phyloP scores from a whole-genome alignment of 2,113 vertebrate genomes.

The Seriola aureovittata region DNA sequence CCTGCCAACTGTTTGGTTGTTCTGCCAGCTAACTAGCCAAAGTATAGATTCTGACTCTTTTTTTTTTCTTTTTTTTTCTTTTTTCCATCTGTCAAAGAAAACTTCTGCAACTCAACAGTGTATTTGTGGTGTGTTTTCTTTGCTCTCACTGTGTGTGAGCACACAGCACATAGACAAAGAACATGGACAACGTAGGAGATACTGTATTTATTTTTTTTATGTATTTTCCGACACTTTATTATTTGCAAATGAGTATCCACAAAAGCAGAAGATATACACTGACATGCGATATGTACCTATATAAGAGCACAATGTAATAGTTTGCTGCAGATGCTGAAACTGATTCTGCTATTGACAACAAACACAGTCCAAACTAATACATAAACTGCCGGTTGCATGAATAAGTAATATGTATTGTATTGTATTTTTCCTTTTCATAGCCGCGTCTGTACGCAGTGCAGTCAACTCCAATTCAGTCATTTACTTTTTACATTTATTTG shows the following conservation, averaged over 20 bases:
- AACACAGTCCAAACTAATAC: neutral
- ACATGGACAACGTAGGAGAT: neutral
- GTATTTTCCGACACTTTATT: neutral
- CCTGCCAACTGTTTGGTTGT: slow-evolving; percentile 36
- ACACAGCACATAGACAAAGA: neutral
- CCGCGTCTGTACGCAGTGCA: neutral
- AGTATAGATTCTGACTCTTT: slow-evolving; percentile 31
- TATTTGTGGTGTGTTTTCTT: slow-evolving; percentile 10
- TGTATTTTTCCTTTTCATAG: neutral
- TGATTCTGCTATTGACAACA: neutral
- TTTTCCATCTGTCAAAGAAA: slow-evolving; percentile 43
- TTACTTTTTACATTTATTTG: neutral
- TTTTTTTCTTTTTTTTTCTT: slow-evolving; percentile 7
- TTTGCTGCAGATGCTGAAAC: neutral
- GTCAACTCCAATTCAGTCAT: neutral
- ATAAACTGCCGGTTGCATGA: neutral
- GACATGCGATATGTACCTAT: neutral
- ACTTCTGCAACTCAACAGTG: slow-evolving; percentile 30
- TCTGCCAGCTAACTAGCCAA: slow-evolving; percentile 44
- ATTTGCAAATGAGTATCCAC: neutral
- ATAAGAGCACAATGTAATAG: neutral
- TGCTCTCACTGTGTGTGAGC: neutral
- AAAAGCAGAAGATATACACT: neutral
- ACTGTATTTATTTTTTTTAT: too few relatives aligned
- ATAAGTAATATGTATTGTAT: neutral